Base-by-base conservation (phyloP, 2,888 invertebrate genomes). In the Ecliptopera silaceata region DNA sequence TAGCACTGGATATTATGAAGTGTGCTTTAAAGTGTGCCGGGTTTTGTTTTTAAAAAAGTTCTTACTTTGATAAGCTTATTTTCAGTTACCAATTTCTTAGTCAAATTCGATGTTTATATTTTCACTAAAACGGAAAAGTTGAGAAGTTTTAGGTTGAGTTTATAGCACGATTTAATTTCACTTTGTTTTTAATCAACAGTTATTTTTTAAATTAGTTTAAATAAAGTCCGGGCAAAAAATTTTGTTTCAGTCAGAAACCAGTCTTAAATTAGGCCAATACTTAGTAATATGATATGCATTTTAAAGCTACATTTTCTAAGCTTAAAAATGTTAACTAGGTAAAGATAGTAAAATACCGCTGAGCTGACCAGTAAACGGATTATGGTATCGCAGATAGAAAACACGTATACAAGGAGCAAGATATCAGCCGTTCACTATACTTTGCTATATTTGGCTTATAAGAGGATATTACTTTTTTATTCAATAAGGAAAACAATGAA, bases 371-470 rank as follows among this genome's bases (percentile, higher is more conserved):
- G 70, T 71, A 72, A 69, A 69, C 63, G 74, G 77, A 79, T 82
- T 81, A 80, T 77, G 73, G 77, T 78, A 79, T 76, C 70, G 71
- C 67, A 67, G 64, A 67, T 70, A 69, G 68, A 61, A 65, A 69
- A 74, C 74, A 69, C 72, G 74, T 73, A 70, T 68, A 70, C 42
- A 47, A 53, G 26, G 26, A 53, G 45, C 15, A 18, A 52, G 38
- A 29, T 41, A 43, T 29, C n/a, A 54, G 38, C 29, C 13, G 36
- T 32, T 17, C 41, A 22, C 18, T 3, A 34, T 48, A 22, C 48
- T 3, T 1, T 11, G 11, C 29, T 11, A 47, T 26, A 12, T 54
- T 17, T 43, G 29, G 59, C 60, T 64, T 65, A 64, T 66, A 69
- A 49, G 56, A 60, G 64, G 57, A 66, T 63, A 69, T 65, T 59